Conservation (phyloP, 2,797 vertebrate genomes). For the Lagocephalus sceleratus region DNA sequence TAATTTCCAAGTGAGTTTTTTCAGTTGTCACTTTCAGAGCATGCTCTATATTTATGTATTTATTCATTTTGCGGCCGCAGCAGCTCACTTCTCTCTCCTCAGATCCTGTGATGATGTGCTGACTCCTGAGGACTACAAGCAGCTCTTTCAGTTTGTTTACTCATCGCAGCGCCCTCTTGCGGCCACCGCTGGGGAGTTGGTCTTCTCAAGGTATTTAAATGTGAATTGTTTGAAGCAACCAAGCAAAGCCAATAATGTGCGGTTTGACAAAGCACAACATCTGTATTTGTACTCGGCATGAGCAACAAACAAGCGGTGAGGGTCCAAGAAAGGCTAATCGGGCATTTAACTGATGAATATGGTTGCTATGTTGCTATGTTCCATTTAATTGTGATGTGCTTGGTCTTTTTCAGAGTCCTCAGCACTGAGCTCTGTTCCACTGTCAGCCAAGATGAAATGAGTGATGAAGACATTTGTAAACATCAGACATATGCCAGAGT, state of each 20-base stretch:
- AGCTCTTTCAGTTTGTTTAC: constrained; percentile 85
- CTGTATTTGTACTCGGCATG: no score
- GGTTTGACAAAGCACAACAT: no score
- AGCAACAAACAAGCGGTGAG: no score
- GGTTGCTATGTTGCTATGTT: no score
- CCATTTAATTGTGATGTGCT: neutral
- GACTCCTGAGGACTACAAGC: constrained; percentile 79
- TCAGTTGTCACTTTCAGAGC: neutral
- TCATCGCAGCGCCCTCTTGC: constrained; percentile 87
- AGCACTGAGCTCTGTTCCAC: constrained; percentile 40
- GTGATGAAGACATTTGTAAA: constrained; percentile 56
- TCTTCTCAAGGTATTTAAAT: constrained; percentile 78
- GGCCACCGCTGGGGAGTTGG: constrained; percentile 84
- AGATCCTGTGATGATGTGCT: constrained; percentile 83
- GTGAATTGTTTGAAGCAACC: neutral
- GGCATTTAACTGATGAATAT: no score
- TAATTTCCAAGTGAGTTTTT: constrained; percentile 85
- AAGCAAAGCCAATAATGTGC: neutral
- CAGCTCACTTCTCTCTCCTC: constrained; percentile 18
- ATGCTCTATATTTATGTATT: neutral
- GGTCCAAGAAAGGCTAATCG: no score
- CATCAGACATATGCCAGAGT: constrained; percentile 59
- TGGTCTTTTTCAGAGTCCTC: constrained; percentile 72
- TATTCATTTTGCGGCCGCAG: neutral
- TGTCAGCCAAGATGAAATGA: constrained; percentile 44